Evolutionary conservation across 2,113 vertebrate genomes (phyloP).

Genomic region (Machaerirhynchus nigripectus): DNA sequence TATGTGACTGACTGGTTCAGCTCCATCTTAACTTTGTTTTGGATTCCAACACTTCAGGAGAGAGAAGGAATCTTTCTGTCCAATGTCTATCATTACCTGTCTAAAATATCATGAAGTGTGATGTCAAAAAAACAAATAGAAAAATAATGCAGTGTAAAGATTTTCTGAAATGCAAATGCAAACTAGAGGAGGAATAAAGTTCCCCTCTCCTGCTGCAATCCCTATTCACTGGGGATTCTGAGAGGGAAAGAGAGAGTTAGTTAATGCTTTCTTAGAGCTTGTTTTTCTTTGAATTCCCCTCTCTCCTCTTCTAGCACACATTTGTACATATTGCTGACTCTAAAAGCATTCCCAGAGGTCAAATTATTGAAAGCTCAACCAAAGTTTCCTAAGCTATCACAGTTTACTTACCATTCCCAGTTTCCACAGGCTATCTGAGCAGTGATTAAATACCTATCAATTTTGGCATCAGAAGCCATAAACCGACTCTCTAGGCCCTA

Average conservation of each 20-base stretch:
- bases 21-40: neutral
- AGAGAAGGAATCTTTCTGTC: neutral
- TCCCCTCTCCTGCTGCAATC: neutral
- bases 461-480: neutral
- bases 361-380: constrained; percentile 60
- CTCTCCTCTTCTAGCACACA: neutral
- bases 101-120: neutral
- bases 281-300: constrained; percentile 45
- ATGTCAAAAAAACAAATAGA: constrained; percentile 24
- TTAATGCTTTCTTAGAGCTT: constrained; percentile 31
- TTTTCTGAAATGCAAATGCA: constrained; percentile 14
- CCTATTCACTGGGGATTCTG: neutral
- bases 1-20: neutral
- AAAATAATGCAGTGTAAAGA: constrained; percentile 1
- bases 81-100: neutral
- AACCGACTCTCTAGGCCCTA: constrained; percentile 12
- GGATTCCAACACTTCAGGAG: constrained; percentile 5
- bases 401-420: constrained; percentile 37
- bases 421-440: neutral
- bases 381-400: constrained; percentile 57
- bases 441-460: constrained; percentile 32
- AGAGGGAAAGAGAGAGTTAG: neutral
- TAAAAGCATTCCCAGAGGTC: constrained; percentile 51
- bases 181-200: neutral
- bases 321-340: constrained; percentile 21